Conservation (phyloP, 2,113 vertebrate genomes). For the Nanorana parkeri region DNA sequence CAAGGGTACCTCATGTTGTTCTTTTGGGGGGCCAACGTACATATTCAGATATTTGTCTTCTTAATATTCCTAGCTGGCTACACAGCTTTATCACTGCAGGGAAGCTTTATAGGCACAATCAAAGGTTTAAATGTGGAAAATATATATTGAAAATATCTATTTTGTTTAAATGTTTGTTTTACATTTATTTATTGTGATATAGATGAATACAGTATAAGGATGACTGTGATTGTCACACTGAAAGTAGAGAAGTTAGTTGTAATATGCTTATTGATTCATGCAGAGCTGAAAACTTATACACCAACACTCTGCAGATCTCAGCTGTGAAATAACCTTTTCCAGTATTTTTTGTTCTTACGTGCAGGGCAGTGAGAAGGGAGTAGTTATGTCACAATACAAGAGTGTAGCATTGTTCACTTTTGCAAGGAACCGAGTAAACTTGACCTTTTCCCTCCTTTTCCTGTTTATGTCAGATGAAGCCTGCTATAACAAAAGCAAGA, state of each 20-base stretch:
- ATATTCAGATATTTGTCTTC: slow-evolving; percentile 2
- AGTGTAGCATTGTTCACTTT: neutral
- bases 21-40: neutral
- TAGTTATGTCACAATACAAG: neutral
- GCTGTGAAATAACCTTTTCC: neutral
- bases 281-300: neutral
- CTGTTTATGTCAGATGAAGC: neutral
- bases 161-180: slow-evolving; percentile 13
- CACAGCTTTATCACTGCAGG: slow-evolving; percentile 37
- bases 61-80: slow-evolving; percentile 7
- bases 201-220: neutral
- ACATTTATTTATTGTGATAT: slow-evolving; percentile 10
- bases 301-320: neutral
- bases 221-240: slow-evolving; percentile 1
- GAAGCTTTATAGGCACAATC: slow-evolving; percentile 39
- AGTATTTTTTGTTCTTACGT: neutral
- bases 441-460: neutral
- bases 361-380: neutral
- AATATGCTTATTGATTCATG: neutral
- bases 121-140: neutral
- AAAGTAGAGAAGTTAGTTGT: neutral
- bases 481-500: neutral
- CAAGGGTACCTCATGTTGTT: neutral
- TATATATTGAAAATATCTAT: slow-evolving; percentile 36
- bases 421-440: neutral